Percentiles rank a stretch among this genome's conserved stretches.
phyloP scores from a whole-genome alignment of 2,113 vertebrate species.

The Esox niger region DNA sequence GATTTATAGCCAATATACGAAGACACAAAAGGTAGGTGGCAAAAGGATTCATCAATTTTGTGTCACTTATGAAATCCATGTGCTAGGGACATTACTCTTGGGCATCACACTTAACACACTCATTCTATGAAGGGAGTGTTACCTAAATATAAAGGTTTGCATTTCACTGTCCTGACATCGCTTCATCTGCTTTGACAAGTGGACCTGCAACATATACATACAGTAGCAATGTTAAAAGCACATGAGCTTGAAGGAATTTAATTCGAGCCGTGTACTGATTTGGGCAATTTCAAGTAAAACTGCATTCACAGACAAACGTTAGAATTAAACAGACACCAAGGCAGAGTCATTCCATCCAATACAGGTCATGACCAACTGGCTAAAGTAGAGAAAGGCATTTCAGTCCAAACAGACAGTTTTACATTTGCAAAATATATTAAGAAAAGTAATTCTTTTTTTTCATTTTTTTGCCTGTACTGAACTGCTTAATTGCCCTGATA shows the following conservation, averaged over 20 bases:
- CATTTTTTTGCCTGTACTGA: constrained; percentile 56
- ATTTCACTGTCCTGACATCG: neutral
- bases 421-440: constrained; percentile 74
- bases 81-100: neutral
- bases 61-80: neutral
- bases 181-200: neutral
- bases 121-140: too few relatives aligned
- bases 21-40: neutral
- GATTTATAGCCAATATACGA: neutral
- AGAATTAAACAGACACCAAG: constrained; percentile 22
- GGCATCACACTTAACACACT: neutral
- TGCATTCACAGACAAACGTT: constrained; percentile 36
- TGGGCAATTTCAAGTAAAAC: constrained; percentile 16
- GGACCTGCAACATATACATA: neutral
- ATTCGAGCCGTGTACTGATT: neutral
- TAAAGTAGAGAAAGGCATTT: constrained; percentile 32
- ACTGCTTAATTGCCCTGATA: constrained; percentile 55
- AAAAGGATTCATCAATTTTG: neutral
- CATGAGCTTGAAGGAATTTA: neutral
- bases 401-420: constrained; percentile 50
- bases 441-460: constrained; percentile 63
- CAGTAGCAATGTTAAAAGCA: neutral
- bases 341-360: constrained; percentile 38
- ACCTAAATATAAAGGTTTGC: neutral
- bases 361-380: constrained; percentile 36